Percentiles rank a stretch among this genome's conserved stretches.
Conservation (phyloP, 2,888 invertebrate genomes). For the Tinea pellionella region DNA sequence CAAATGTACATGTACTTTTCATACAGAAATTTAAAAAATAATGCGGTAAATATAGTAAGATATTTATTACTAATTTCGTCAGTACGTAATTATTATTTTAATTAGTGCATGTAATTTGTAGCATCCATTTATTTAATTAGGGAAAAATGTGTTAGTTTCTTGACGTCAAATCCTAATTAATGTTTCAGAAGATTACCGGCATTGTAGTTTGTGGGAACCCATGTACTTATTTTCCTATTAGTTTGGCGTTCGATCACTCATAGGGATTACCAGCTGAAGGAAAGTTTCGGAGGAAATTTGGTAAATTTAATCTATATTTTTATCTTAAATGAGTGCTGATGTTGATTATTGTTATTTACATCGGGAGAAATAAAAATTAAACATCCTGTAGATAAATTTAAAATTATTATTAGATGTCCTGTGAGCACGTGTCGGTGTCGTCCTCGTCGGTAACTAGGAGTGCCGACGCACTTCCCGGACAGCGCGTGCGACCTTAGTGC, state of each 20-base stretch:
- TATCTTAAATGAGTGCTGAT: background rate
- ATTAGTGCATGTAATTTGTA: background rate
- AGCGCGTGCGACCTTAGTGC: background rate
- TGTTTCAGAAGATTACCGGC: background rate
- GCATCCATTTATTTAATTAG: background rate
- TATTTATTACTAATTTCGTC: too few species aligned
- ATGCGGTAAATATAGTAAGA: too few species aligned
- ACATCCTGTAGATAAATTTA: too few species aligned
- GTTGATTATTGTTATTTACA: too few species aligned
- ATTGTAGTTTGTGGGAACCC: background rate
- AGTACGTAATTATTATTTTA: background rate
- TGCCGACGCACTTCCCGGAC: slow-evolving; percentile 5
- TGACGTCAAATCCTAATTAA: background rate
- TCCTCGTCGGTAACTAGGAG: background rate
- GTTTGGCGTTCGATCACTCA: background rate
- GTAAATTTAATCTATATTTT: background rate
- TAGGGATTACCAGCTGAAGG: background rate
- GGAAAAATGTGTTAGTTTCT: background rate
- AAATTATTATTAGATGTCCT: background rate
- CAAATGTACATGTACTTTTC: too few species aligned
- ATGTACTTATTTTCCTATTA: background rate
- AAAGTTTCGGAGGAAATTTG: background rate
- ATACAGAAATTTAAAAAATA: too few species aligned
- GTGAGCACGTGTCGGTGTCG: background rate
- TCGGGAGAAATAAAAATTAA: too few species aligned